Evolutionary conservation across 2,113 vertebrate genomes (phyloP), one percentile per base, ranked within the genome.

Genomic region (Myotis brandtii): DNA sequence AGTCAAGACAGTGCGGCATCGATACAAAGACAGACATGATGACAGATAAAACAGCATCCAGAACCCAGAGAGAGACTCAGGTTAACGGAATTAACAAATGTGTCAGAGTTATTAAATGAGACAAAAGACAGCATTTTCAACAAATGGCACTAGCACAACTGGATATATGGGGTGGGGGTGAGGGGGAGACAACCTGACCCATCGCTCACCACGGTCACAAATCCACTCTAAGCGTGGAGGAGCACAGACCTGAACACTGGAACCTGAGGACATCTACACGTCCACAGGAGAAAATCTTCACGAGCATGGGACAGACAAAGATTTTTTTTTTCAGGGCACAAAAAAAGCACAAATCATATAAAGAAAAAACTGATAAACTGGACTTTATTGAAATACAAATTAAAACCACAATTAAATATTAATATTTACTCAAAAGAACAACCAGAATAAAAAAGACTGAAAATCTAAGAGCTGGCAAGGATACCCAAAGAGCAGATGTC

Each of bases 251-350:
- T 7, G 10, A 23, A 37, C 37, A 72, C 7, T 6, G 13, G 59
- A 12, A 18, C 43, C 9, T 2, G 1, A 32, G 27, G 30, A 18
- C 7, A 0, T 10, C 43, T 37, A 23, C 18, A 5, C 0, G 5
- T 7, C 25, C 5, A 8, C 27, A 37, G n/a, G 23, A 50, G 62
- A 23, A 27, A 17, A 59, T 66, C 81, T 25, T 14, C 18, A 16
- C 0, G 1, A 76, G 46, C 69, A 76, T 5, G 0, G 10, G 27
- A 21, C 32, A 25, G 21, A 81, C 20, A 14, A n/a, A 67, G 77
- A 27, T 30, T 66, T 13, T 12, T 70, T 80, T 50, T 56, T 27
- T 25, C 2, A 30, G 50, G 27, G 37, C 37, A 50, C 62, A 23
- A 3, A 14, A 5, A 62, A 52, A 40, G 64, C n/a, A 73, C 21